These are phyloP conservation scores for Nasalis larvatus DNA, from an alignment of 2,113 vertebrate genomes.

Conservation along the genomic window DNA sequence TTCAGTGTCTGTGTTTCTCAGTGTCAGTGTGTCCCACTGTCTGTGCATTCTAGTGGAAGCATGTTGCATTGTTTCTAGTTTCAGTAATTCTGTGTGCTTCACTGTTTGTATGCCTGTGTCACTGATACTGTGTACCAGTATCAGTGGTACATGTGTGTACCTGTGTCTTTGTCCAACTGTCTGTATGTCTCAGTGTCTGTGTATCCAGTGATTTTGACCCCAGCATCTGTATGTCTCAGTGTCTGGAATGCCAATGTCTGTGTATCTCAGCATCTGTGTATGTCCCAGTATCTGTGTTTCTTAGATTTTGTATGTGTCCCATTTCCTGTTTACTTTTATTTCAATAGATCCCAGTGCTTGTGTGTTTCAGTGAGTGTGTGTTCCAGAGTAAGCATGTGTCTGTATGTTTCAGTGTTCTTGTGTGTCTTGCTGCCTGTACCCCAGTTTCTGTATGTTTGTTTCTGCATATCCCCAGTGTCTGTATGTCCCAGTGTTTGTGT, in stretches of 20 bases:
- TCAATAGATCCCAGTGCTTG: neutral
- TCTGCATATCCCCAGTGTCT: neutral
- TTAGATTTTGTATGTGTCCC: neutral
- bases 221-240: neutral
- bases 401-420: neutral
- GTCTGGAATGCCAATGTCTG: neutral
- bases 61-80: neutral
- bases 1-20: neutral
- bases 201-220: neutral
- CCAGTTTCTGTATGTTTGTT: neutral
- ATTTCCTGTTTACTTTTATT: neutral
- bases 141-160: neutral
- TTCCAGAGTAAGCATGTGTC: neutral
- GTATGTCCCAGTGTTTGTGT: neutral
- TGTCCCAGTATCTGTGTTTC: neutral
- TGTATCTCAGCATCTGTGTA: neutral
- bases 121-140: neutral
- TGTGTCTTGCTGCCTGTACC: neutral
- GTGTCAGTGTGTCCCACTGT: neutral
- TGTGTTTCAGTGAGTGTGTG: neutral
- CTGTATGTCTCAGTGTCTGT: neutral
- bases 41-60: neutral
- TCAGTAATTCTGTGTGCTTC: neutral
- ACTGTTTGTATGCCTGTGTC: neutral
- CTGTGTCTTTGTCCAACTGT: neutral